Percentiles rank a stretch among this genome's conserved stretches.
These are phyloP conservation scores for Semicossyphus pulcher DNA, from an alignment of 2,113 vertebrate species.

Conservation along the genomic window DNA sequence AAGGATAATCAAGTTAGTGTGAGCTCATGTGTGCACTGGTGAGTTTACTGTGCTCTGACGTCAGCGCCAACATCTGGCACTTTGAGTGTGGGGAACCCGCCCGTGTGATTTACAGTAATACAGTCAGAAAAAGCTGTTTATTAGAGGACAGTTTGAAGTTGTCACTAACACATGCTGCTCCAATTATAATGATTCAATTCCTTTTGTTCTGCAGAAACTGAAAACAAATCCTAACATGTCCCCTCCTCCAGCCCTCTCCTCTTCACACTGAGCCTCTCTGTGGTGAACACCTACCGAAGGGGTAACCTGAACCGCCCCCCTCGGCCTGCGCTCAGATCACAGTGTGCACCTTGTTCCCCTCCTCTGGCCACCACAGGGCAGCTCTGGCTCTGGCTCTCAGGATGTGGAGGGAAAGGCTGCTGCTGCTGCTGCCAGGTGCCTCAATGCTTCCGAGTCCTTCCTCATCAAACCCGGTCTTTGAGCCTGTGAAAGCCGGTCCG, in stretches of 20 bases:
- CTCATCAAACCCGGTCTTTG: slow-evolving; percentile 65
- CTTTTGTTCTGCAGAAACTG: slow-evolving; percentile 38
- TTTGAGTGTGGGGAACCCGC: not conserved
- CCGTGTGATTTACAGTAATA: slow-evolving; percentile 3
- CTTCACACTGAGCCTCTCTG: slow-evolving; percentile 73
- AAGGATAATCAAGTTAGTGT: slow-evolving; percentile 35
- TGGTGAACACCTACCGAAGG: slow-evolving; percentile 57
- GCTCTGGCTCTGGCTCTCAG: slow-evolving; percentile 69
- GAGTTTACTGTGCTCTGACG: slow-evolving; percentile 15
- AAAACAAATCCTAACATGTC: slow-evolving; percentile 6
- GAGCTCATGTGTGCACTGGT: slow-evolving; percentile 20
- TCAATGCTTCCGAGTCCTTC: slow-evolving; percentile 63
- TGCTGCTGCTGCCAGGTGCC: slow-evolving; percentile 64
- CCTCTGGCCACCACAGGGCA: slow-evolving; percentile 59
- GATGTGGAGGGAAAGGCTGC: slow-evolving; percentile 75
- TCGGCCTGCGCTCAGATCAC: slow-evolving; percentile 67
- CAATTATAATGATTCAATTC: slow-evolving; percentile 37
- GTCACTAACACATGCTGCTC: slow-evolving; percentile 8
- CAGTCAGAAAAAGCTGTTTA: not conserved
- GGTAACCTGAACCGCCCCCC: slow-evolving; percentile 66
- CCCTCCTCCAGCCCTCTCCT: slow-evolving; percentile 32
- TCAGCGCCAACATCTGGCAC: slow-evolving; percentile 41
- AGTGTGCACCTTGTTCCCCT: slow-evolving; percentile 82
- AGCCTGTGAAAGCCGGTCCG: slow-evolving; percentile 49
- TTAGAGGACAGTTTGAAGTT: not conserved